Percentiles rank a stretch among this genome's conserved stretches.
These are phyloP conservation scores for Harpegnathos saltator DNA, from an alignment of 1,140 invertebrate genomes.

Conservation along the genomic window DNA sequence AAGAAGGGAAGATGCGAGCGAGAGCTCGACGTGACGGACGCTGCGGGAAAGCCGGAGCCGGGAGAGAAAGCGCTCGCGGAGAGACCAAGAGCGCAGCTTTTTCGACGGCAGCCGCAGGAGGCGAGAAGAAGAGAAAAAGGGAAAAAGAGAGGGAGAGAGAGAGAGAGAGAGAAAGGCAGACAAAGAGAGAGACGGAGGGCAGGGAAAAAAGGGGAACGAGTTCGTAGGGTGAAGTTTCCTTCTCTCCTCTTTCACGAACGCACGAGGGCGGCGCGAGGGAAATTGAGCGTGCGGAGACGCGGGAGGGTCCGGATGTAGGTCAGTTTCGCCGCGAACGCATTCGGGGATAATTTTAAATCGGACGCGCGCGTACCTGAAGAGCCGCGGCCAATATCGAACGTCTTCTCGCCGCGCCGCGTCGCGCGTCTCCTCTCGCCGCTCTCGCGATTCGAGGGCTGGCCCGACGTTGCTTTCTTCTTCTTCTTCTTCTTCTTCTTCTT, in stretches of 20 bases:
- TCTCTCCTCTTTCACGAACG: constrained; percentile 1
- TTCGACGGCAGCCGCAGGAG: constrained; percentile 3
- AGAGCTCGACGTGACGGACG: neutral
- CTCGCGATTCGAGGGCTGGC: constrained; percentile 1
- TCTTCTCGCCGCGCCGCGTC: neutral
- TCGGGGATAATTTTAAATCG: constrained; percentile 62
- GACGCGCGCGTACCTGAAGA: constrained; percentile 25
- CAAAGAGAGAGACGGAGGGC: neutral
- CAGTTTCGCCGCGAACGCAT: constrained; percentile 68
- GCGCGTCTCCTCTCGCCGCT: neutral
- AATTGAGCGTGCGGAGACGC: constrained; percentile 55
- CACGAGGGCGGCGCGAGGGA: constrained; percentile 43
- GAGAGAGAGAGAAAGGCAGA: too few species aligned
- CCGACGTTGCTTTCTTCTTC: neutral
- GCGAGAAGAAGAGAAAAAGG: neutral
- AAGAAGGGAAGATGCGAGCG: too few species aligned
- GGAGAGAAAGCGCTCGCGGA: constrained; percentile 14
- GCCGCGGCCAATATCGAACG: constrained; percentile 25
- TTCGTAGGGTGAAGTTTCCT: constrained; percentile 18
- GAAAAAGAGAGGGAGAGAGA: neutral
- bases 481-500: too few species aligned
- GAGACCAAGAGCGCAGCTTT: neutral
- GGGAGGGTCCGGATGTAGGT: constrained; percentile 66
- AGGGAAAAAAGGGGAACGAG: neutral
- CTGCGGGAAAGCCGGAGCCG: too few species aligned